These are phyloP conservation scores for Drosophila cognata DNA, from an alignment of 2,888 invertebrate species.

Conservation along the genomic window DNA sequence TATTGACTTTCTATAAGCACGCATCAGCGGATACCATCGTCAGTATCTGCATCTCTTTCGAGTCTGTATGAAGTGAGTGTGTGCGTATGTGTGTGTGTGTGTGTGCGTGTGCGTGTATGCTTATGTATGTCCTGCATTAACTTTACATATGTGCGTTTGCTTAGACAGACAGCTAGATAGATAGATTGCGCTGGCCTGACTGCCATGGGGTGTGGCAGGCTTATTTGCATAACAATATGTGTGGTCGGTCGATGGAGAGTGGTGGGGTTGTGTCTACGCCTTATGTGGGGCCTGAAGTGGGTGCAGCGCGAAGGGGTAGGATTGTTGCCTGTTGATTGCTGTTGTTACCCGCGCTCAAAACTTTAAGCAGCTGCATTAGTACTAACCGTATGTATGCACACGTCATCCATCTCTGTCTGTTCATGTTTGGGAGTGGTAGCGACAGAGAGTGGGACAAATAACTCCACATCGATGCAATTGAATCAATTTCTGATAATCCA, in stretches of 20 bases:
- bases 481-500: slow-evolving; percentile 27
- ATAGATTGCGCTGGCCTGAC: slow-evolving; percentile 18
- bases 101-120: neutral
- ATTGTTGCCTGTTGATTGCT: slow-evolving; percentile 9
- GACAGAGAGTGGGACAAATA: neutral
- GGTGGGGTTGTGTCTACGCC: neutral
- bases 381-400: slow-evolving; percentile 14
- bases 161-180: slow-evolving; percentile 34
- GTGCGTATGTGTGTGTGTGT: neutral
- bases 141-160: slow-evolving; percentile 32
- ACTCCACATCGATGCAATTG: slow-evolving; percentile 1
- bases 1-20: slow-evolving; percentile 77
- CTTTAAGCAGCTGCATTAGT: slow-evolving; percentile 50
- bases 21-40: slow-evolving; percentile 59
- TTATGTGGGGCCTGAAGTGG: neutral
- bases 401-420: slow-evolving; percentile 16
- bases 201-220: slow-evolving; percentile 38
- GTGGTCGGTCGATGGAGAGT: slow-evolving; percentile 31
- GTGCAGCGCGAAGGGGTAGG: neutral
- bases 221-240: slow-evolving; percentile 76
- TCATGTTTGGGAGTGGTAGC: neutral
- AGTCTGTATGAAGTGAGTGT: slow-evolving; percentile 2
- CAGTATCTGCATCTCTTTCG: slow-evolving; percentile 17
- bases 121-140: slow-evolving; percentile 22
- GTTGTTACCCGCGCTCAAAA: slow-evolving; percentile 23